phyloP scores from a whole-genome alignment of 1,140 invertebrate genomes.

The Eciton burchellii region DNA sequence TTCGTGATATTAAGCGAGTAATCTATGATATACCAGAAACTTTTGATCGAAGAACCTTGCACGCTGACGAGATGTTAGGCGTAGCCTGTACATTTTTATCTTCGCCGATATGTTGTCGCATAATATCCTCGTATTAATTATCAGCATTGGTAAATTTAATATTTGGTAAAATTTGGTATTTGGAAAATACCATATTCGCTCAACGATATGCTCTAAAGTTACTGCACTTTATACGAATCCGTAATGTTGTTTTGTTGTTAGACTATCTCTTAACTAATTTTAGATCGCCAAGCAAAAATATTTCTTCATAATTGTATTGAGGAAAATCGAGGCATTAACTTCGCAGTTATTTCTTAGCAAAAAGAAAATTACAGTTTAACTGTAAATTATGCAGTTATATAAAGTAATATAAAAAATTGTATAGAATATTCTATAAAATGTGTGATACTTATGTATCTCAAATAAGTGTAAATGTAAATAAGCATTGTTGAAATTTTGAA shows the following conservation, averaged over 20 bases:
- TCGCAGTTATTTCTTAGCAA: neutral
- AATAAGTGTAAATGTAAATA: no score
- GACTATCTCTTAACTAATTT: conserved; percentile 7
- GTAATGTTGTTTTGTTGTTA: no score
- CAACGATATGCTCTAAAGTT: neutral
- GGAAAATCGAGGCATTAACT: neutral
- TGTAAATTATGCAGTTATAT: neutral
- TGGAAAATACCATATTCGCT: neutral
- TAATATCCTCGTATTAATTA: conserved; percentile 28
- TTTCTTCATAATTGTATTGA: neutral
- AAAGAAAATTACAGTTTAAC: neutral
- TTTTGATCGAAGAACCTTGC: conserved; percentile 24
- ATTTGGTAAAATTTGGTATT: neutral
- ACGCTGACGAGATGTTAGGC: neutral
- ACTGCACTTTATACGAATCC: neutral
- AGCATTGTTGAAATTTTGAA: no score
- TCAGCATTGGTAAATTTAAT: conserved; percentile 1
- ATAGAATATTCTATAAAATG: neutral
- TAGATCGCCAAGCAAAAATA: neutral
- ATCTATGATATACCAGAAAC: neutral
- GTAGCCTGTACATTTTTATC: neutral
- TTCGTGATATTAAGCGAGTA: neutral
- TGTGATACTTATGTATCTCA: neutral
- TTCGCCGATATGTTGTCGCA: neutral
- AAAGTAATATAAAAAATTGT: neutral